Evolutionary conservation across 2,888 invertebrate genomes (phyloP), one percentile per base, ranked within the genome.

Genomic region (Yponomeuta sedellus): DNA sequence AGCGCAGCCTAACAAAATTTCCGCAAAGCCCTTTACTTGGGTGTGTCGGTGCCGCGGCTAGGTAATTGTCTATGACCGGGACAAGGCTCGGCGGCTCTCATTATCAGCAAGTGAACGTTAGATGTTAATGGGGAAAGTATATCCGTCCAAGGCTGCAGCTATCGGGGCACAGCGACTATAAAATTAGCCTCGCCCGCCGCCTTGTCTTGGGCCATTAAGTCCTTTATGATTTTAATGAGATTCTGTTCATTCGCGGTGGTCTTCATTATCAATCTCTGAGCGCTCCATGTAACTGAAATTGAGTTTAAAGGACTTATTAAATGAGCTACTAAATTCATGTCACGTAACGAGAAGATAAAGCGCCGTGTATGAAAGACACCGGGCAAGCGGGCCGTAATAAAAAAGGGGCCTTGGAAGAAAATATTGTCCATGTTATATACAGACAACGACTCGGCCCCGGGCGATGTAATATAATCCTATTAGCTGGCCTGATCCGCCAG

Each of bases 391-490:
- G 16, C 44, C 34, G 62, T 19, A 61, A 61, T 56, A 61, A 4
- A 61, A 66, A 44, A 64, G 40, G 56, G 66, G 67, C 67, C 65
- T 68, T 61, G 34, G 65, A 69, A 69, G 69, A 70, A 73, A 73
- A 76, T 76, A 73, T 75, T 71, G 70, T 70, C 71, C 70, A 68
- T 74, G 68, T 68, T 67, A 67, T 67, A 68, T 69, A 66, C 66
- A 69, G 67, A 34, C 1, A 72, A 72, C 68, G 71, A 68, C 69
- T 64, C 68, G 65, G 68, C 71, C 68, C 70, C 59, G 64, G 34
- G 25, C 59, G 65, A 25, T 25, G 72, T 72, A 74, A 74, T 71
- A 74, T 75, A 77, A 78, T 79, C 77, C 74, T 69, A 74, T 76
- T 76, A 75, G 70, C 71, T 73, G 71, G 71, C 69, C 68, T 69